Percentiles rank a stretch among this genome's conserved stretches.
Conservation (phyloP, 2,888 invertebrate species). For the Odontocolon sp. region DNA sequence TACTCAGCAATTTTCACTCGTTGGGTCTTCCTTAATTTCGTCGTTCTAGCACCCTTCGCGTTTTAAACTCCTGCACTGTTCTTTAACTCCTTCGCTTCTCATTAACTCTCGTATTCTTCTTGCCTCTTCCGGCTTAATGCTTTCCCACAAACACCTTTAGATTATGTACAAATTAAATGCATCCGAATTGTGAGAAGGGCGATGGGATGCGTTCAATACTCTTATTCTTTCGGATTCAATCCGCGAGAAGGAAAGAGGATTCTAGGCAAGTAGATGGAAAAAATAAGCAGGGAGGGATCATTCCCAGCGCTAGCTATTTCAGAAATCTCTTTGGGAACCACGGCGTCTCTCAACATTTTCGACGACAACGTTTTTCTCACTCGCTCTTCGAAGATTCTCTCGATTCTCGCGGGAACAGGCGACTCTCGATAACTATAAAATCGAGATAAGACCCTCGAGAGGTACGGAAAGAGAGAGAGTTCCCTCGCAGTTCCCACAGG, state of each 20-base stretch:
- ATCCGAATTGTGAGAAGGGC: neutral
- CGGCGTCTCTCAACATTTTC: constrained; percentile 11
- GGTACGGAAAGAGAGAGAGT: constrained; percentile 25
- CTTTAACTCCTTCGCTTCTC: no score
- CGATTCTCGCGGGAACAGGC: constrained; percentile 44
- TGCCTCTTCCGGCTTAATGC: neutral
- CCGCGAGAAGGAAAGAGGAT: constrained; percentile 41
- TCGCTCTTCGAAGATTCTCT: constrained; percentile 47
- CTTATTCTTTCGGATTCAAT: constrained; percentile 51
- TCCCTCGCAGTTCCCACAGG: constrained; percentile 44
- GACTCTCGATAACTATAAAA: constrained; percentile 61
- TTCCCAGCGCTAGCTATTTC: constrained; percentile 33
- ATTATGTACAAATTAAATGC: neutral
- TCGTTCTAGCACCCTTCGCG: neutral
- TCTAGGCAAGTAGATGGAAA: constrained; percentile 7
- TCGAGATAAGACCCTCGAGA: constrained; percentile 59
- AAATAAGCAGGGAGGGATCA: constrained; percentile 31
- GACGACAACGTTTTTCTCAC: constrained; percentile 14
- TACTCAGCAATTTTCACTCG: neutral
- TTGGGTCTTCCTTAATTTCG: neutral
- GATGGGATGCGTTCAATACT: constrained; percentile 6
- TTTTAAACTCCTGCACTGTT: neutral
- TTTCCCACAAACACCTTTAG: no score
- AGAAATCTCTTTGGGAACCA: constrained; percentile 39
- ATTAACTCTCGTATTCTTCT: neutral